Evolutionary conservation across 1,140 invertebrate species (phyloP).

Genomic region (Paraescarpia echinospica): DNA sequence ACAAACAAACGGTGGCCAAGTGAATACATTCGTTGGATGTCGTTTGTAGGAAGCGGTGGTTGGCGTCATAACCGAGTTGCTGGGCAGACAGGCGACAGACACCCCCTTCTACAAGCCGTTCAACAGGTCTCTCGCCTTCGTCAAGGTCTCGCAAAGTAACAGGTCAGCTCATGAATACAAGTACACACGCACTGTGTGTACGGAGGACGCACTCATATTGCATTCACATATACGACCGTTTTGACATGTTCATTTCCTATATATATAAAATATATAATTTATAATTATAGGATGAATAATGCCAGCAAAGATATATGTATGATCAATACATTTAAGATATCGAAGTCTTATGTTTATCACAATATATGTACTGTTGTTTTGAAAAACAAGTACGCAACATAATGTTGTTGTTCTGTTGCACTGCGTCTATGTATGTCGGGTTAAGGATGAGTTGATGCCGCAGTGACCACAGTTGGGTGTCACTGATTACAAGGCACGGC

Average conservation of each 20-base stretch:
- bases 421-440: no score
- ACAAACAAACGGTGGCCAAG: background rate
- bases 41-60: background rate
- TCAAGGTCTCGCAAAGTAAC: conserved; percentile 6
- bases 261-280: no score
- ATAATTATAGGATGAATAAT: no score
- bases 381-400: no score
- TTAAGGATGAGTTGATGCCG: background rate
- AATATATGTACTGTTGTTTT: no score
- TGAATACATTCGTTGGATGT: background rate
- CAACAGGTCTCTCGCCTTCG: conserved; percentile 19
- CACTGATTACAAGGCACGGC: background rate
- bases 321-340: no score
- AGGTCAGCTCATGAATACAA: background rate
- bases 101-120: conserved; percentile 18
- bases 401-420: no score
- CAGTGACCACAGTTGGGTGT: background rate
- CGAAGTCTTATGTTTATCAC: no score
- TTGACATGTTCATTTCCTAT: background rate
- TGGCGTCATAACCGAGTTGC: background rate
- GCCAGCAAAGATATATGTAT: no score
- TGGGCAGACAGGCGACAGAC: background rate
- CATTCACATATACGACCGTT: background rate
- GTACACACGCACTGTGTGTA: background rate
- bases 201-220: background rate